phyloP scores from a whole-genome alignment of 2,113 vertebrate genomes.

The Solenodon paradoxus region DNA sequence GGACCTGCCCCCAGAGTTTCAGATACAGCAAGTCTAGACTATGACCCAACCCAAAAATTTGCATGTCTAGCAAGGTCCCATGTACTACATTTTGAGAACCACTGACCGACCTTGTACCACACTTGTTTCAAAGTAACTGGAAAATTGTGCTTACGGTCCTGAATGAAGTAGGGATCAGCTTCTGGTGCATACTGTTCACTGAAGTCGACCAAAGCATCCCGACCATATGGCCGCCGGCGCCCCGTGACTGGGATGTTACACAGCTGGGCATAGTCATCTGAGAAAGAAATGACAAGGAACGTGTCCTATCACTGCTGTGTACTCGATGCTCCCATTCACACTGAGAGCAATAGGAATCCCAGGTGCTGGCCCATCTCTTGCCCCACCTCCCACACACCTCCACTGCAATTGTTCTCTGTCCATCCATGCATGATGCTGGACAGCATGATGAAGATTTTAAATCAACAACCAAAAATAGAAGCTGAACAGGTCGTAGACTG shows the following conservation, averaged over 20 bases:
- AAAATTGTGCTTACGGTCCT: conserved; percentile 87
- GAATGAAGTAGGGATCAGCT: conserved; percentile 85
- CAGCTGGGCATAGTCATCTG: conserved; percentile 92
- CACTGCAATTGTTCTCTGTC: background rate
- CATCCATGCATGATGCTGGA: accelerated
- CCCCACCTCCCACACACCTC: accelerated
- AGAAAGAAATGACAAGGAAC: background rate
- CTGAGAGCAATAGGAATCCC: background rate
- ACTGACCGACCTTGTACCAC: background rate
- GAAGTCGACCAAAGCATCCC: conserved; percentile 89
- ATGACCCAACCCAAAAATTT: no score
- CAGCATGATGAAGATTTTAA: background rate
- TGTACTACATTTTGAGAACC: background rate
- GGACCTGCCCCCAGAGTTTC: background rate
- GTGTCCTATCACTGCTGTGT: no score
- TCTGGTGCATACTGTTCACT: conserved; percentile 84
- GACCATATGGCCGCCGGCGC: conserved; percentile 87
- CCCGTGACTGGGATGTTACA: conserved; percentile 90
- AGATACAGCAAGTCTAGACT: background rate
- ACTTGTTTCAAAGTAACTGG: conserved; percentile 35
- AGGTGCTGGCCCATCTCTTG: accelerated
- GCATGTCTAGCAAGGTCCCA: background rate
- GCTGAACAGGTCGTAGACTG: background rate
- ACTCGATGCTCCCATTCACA: no score
- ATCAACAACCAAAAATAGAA: background rate